Evolutionary conservation across 2,113 vertebrate genomes (phyloP).

Genomic region (Alethe diademata): DNA sequence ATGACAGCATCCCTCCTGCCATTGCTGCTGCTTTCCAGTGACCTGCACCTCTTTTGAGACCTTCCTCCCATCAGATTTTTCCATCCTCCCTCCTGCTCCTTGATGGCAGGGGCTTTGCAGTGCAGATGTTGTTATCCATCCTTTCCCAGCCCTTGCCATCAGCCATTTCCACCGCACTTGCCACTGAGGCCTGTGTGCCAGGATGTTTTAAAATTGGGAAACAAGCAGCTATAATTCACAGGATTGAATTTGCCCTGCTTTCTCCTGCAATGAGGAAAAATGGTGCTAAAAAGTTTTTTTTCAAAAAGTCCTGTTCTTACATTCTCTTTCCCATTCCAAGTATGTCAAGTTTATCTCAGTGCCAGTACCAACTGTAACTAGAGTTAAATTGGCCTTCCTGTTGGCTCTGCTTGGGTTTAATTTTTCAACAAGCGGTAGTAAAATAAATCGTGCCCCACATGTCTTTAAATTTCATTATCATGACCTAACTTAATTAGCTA

Average conservation of each 20-base stretch:
- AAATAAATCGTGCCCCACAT: conserved; percentile 37
- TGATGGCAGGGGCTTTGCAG: neutral
- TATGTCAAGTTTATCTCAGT: neutral
- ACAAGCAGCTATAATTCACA: neutral
- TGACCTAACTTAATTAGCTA: conserved; percentile 51
- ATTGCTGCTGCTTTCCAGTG: neutral
- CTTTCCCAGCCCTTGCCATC: fast-evolving
- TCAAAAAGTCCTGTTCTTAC: neutral
- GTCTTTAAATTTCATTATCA: conserved; percentile 51
- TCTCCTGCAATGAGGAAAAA: neutral
- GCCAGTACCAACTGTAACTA: neutral
- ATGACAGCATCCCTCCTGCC: neutral
- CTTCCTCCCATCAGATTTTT: neutral
- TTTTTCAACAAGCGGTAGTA: conserved; percentile 28
- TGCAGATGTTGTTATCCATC: neutral
- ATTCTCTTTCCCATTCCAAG: neutral
- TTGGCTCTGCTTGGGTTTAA: conserved; percentile 15
- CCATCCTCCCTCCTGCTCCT: neutral
- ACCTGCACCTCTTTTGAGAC: neutral
- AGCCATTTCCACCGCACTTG: neutral
- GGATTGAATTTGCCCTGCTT: neutral
- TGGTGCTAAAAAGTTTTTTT: neutral
- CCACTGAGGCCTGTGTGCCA: neutral
- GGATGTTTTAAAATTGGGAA: neutral
- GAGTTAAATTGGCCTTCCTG: neutral